A percentile compares a stretch with the other conserved stretches of the same genome.
These are phyloP conservation scores for Fopius arisanus DNA, from an alignment of 1,140 invertebrate genomes.

Conservation along the genomic window DNA sequence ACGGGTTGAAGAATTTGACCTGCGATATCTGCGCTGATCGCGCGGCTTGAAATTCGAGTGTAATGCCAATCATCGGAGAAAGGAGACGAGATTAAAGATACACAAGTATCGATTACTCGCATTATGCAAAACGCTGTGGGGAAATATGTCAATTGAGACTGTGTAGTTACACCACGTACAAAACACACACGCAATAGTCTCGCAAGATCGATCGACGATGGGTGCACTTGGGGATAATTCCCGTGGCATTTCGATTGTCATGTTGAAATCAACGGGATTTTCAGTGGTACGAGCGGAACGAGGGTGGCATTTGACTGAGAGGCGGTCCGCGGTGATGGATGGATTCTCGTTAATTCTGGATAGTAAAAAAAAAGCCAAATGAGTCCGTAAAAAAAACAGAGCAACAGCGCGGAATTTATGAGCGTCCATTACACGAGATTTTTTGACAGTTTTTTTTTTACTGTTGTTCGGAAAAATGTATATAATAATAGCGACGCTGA, in stretches of 20 bases:
- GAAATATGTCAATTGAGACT: constrained; percentile 10
- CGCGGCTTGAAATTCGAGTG: neutral
- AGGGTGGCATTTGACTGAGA: neutral
- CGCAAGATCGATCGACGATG: neutral
- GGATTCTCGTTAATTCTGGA: neutral
- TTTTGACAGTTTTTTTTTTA: no score
- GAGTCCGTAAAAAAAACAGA: neutral
- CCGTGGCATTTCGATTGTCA: constrained; percentile 1
- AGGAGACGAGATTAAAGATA: neutral
- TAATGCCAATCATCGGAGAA: neutral
- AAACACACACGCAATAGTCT: neutral
- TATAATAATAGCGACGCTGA: neutral
- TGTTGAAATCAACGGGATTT: neutral
- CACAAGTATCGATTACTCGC: neutral
- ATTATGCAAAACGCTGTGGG: neutral
- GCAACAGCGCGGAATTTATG: neutral
- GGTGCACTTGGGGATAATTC: neutral
- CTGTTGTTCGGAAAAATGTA: no score
- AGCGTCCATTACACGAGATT: neutral
- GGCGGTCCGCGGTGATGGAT: constrained; percentile 12
- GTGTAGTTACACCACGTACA: neutral
- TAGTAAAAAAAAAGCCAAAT: neutral
- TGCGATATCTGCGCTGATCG: neutral
- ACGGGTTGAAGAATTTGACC: neutral
- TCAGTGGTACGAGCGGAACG: neutral